A percentile compares a stretch with the other conserved stretches of the same genome.
Conservation (phyloP, 2,113 vertebrate genomes). For the Petroica traversi region DNA sequence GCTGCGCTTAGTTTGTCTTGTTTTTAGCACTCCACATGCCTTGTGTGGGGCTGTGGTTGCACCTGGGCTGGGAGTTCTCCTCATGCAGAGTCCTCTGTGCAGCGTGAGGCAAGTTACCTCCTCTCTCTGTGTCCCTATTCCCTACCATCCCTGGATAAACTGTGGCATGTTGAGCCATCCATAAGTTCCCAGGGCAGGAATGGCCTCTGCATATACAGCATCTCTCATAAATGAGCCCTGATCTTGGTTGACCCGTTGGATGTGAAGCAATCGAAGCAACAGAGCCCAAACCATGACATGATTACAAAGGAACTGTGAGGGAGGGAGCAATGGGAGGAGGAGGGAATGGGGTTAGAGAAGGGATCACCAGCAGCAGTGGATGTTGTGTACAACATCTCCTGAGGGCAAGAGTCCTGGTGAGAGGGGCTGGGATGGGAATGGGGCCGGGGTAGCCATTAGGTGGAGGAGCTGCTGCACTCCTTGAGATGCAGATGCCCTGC, state of each 20-base stretch:
- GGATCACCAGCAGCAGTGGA: background rate
- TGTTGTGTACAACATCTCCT: background rate
- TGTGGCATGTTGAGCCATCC: background rate
- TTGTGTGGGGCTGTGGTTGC: background rate
- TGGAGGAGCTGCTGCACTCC: background rate
- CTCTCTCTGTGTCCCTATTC: background rate
- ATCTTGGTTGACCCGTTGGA: background rate
- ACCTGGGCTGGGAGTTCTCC: background rate
- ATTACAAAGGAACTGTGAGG: background rate
- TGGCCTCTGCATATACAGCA: background rate
- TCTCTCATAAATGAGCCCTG: background rate
- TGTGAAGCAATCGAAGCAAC: background rate
- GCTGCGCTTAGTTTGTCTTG: constrained; percentile 58
- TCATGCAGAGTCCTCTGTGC: background rate
- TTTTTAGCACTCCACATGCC: constrained; percentile 34
- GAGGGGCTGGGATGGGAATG: background rate
- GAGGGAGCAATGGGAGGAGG: accelerated
- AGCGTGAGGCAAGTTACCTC: background rate
- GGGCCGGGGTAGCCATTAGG: background rate
- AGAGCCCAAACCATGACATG: background rate
- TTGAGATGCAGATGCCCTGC: background rate
- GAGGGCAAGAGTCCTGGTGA: background rate
- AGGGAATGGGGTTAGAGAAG: background rate
- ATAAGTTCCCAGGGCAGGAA: background rate
- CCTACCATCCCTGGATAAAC: background rate